A percentile compares a stretch with the other conserved stretches of the same genome.
phyloP scores from a whole-genome alignment of 2,113 vertebrate genomes.

The Mobula hypostoma region DNA sequence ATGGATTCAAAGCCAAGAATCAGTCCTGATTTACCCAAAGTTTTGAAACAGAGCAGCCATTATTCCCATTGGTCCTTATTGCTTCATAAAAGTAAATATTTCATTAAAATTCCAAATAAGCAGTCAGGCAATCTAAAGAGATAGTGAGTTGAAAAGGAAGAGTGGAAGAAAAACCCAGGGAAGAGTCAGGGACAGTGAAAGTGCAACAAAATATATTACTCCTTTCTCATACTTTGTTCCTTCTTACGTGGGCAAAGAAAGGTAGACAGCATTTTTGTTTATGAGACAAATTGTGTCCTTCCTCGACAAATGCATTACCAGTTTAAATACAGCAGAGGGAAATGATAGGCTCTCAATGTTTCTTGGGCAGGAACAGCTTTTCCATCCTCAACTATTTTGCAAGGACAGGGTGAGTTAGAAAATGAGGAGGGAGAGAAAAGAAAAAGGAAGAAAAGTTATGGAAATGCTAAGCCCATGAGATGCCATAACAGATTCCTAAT shows the following conservation, averaged over 20 bases:
- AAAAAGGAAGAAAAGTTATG: conserved; percentile 40
- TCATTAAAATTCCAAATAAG: conserved; percentile 99
- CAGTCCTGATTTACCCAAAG: conserved; percentile 72
- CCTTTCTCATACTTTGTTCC: neutral
- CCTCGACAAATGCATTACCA: conserved; percentile 58
- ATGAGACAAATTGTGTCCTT: conserved; percentile 49
- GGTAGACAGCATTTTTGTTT: conserved; percentile 37
- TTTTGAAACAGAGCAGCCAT: conserved; percentile 86
- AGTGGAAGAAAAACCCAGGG: neutral
- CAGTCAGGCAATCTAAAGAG: conserved; percentile 89
- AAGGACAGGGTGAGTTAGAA: conserved; percentile 58
- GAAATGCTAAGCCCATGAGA: conserved; percentile 52
- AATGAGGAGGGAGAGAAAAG: conserved; percentile 46
- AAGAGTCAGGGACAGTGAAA: neutral
- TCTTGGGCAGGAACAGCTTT: conserved; percentile 70
- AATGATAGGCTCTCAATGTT: conserved; percentile 65
- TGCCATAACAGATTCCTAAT: conserved; percentile 60
- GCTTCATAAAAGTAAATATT: conserved; percentile 99
- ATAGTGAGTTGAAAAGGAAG: conserved; percentile 50
- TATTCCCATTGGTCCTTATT: conserved; percentile 96
- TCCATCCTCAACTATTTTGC: conserved; percentile 70
- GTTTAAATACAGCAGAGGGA: conserved; percentile 59
- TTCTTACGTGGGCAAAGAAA: conserved; percentile 49
- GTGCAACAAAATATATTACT: neutral
- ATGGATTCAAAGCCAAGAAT: conserved; percentile 74